phyloP scores from a whole-genome alignment of 92 coral and sea anemone species.

The Meandrina meandrites region DNA sequence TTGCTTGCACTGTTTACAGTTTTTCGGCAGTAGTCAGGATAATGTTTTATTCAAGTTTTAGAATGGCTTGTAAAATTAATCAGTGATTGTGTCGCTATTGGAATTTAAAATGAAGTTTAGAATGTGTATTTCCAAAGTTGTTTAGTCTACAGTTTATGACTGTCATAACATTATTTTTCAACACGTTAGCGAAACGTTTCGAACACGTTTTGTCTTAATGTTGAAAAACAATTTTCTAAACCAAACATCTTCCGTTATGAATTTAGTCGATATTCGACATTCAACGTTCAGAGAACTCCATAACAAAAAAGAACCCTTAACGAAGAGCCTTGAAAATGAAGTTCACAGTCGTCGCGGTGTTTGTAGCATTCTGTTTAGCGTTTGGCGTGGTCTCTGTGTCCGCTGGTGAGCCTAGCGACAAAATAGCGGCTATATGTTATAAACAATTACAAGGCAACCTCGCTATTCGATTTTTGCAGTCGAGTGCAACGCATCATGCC shows the following conservation, averaged over 20 bases:
- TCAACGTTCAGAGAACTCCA: background rate
- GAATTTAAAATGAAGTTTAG: no score
- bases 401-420: background rate
- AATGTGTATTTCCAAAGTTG: no score
- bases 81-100: no score
- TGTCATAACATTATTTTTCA: background rate
- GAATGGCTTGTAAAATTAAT: no score
- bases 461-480: no score
- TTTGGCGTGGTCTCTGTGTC: background rate
- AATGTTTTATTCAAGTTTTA: no score
- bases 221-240: background rate
- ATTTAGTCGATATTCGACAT: background rate
- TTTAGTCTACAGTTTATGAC: no score
- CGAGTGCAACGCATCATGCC: no score
- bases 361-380: background rate
- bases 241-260: background rate
- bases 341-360: background rate
- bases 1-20: no score
- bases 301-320: background rate
- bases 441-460: no score
- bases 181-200: background rate
- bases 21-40: no score
- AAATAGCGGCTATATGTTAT: background rate
- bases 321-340: background rate
- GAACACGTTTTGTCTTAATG: background rate